These are phyloP conservation scores for Cantharis rustica DNA, from an alignment of 2,888 invertebrate species.

Conservation along the genomic window DNA sequence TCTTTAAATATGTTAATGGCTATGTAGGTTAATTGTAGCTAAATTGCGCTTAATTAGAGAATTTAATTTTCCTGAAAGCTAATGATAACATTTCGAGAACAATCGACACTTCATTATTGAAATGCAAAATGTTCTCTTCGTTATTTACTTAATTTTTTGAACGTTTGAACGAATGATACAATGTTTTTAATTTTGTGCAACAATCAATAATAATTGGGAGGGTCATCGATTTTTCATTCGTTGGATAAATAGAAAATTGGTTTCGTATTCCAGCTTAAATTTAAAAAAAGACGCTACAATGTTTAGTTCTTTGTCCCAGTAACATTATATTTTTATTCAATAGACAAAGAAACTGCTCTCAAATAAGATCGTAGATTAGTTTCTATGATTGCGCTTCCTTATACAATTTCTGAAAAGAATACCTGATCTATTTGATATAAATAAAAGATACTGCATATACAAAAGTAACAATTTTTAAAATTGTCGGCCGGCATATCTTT, in stretches of 20 bases:
- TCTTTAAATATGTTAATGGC: not conserved
- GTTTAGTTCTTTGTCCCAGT: not conserved
- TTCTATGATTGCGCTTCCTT: constrained; percentile 47
- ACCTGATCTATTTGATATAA: constrained; percentile 50
- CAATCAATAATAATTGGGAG: too few species aligned
- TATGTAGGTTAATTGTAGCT: not conserved
- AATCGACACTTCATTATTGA: not conserved
- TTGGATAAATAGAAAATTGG: not conserved
- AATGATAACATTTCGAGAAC: not conserved
- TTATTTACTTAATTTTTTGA: not conserved
- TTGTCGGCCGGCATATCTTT: constrained; percentile 43
- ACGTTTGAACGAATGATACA: too few species aligned
- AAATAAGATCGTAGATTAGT: constrained; percentile 46
- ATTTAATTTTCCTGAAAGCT: not conserved
- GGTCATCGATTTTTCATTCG: not conserved
- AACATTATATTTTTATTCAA: constrained; percentile 16
- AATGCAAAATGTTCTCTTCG: not conserved
- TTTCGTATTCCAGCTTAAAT: not conserved
- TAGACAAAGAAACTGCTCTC: not conserved
- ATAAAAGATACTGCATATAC: constrained; percentile 50
- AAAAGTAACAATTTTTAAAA: constrained; percentile 51
- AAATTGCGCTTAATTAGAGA: not conserved
- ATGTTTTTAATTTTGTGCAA: too few species aligned
- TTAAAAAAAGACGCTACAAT: not conserved
- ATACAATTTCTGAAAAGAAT: constrained; percentile 33